Base-by-base conservation (phyloP, 2,888 invertebrate species). In the Amphipoea oculea region DNA sequence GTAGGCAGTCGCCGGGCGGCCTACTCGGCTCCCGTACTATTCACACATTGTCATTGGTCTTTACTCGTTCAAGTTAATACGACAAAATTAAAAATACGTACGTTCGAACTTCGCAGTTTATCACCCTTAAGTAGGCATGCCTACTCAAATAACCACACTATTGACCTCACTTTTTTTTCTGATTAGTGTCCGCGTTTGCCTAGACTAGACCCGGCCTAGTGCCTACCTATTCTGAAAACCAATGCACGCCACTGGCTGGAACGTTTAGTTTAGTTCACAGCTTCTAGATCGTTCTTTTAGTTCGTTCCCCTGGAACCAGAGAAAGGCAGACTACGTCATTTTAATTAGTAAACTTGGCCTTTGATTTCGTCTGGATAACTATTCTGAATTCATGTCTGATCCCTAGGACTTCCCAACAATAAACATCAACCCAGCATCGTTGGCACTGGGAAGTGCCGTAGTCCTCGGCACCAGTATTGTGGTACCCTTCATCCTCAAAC, bases 401-500 rank as follows among this genome's bases (percentile, higher is more conserved):
- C 14, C 62, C 2, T 91, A 97, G 97, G 93, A 92, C 42, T 86
- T 96, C 9, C 97, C 98, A 0, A 90, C 97, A 12, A 95, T 98
- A 14, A 98, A 98, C 88, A 92, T 98, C 6, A 98, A 98, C 88
- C 92, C 97, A 0, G 97, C 97, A 45, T 97, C 98, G 0, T 82
- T 98, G 45, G 95, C 97, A 1, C 90, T 98, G 11, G 97, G 97
- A 0, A 98, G 97, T 0, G 94, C 97, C 0, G 92, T 98, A 11
- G 94, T 98, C 5, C 92, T 98, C 23, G 96, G 97, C 0, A 95
- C 97, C 1, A 97, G 97, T 0, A 91, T 98, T 0, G 88, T 98
- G 0, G 90, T 98, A 9, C 98, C 98, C 0, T 90, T 97, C 14
- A 88, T 97, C 1, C 83, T 93, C 36, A 96, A 96, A 84, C 89